phyloP scores from a whole-genome alignment of 2,113 vertebrate species.

The Gopherus evgoodei region DNA sequence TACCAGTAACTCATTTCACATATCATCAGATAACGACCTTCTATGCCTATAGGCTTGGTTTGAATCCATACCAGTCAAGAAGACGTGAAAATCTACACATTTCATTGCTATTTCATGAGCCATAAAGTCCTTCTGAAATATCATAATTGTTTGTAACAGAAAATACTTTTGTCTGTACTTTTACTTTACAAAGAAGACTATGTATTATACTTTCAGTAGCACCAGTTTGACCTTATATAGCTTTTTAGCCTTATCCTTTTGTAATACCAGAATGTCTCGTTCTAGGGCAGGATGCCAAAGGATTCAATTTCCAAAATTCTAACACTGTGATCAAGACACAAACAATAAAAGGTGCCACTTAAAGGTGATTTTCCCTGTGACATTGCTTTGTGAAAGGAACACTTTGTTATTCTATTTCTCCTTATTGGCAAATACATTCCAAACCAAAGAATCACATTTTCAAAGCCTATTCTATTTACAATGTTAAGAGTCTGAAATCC shows the following conservation, averaged over 20 bases:
- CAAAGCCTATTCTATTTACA: not conserved
- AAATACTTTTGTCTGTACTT: accelerated
- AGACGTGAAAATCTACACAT: not conserved
- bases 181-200: not conserved
- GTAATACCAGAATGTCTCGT: not conserved
- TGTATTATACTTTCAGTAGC: not conserved
- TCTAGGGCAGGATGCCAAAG: not conserved
- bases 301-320: not conserved
- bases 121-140: not conserved
- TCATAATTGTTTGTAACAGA: not conserved
- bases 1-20: not conserved
- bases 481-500: not conserved
- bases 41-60: not conserved
- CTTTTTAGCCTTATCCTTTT: not conserved
- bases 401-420: not conserved
- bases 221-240: not conserved
- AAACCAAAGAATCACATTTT: not conserved
- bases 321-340: not conserved
- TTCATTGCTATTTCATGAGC: not conserved
- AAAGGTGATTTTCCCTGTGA: not conserved
- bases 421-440: not conserved
- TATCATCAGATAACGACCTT: accelerated
- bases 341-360: not conserved
- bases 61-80: no score
- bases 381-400: not conserved